Evolutionary conservation across 2,113 vertebrate genomes (phyloP).

Genomic region (Tenrec ecaudatus): DNA sequence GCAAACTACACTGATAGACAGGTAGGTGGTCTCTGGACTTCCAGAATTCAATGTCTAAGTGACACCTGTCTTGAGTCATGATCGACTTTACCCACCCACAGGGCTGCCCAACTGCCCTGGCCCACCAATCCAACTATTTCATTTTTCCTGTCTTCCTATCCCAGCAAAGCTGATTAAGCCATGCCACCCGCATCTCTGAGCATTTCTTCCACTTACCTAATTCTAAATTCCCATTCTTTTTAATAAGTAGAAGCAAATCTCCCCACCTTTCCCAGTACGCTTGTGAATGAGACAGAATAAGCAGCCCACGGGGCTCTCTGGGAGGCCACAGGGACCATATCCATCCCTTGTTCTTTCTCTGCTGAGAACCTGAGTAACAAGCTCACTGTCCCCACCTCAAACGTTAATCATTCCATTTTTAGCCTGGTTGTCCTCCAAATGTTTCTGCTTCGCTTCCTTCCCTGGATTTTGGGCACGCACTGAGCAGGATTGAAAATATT

Average conservation of each 20-base stretch:
- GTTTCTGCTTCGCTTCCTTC: neutral
- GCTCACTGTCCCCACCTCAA: neutral
- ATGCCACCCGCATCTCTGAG: neutral
- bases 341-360: neutral
- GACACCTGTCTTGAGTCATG: neutral
- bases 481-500: conserved; percentile 65
- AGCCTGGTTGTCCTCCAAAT: conserved; percentile 26
- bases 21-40: neutral
- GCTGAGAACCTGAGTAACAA: neutral
- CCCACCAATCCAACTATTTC: neutral
- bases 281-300: neutral
- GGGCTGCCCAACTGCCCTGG: neutral
- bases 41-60: neutral
- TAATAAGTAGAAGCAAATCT: neutral
- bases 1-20: no score
- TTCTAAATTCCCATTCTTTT: neutral
- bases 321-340: neutral
- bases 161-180: neutral
- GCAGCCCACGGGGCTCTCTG: neutral
- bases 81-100: neutral
- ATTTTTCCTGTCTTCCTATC: neutral
- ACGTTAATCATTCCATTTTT: neutral
- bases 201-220: neutral
- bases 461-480: conserved; percentile 23
- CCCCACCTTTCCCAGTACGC: neutral